Evolutionary conservation across 1,140 invertebrate genomes (phyloP).

Genomic region (Agrilus planipennis): DNA sequence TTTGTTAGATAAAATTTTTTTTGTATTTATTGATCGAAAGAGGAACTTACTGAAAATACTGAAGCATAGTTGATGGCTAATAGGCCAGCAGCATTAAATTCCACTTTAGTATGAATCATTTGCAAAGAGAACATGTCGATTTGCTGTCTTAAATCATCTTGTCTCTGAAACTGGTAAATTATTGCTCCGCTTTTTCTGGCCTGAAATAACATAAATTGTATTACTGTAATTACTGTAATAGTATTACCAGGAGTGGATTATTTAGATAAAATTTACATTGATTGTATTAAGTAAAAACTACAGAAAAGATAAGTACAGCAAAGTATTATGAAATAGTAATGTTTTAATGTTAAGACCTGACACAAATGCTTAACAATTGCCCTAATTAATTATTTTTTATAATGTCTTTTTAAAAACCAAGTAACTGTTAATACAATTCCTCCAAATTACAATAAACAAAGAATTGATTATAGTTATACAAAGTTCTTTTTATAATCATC

Average conservation of each 20-base stretch:
- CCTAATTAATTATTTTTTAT: no score
- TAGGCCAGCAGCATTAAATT: conserved; percentile 20
- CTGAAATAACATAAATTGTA: conserved; percentile 6
- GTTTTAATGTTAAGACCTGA: no score
- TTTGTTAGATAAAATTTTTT: neutral
- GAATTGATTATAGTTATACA: no score
- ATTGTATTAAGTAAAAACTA: neutral
- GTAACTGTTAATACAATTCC: no score
- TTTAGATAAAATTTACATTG: neutral
- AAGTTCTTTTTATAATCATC: no score
- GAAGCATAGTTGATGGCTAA: conserved; percentile 19
- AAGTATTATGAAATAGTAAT: no score
- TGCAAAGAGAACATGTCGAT: conserved; percentile 24
- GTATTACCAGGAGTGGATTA: neutral
- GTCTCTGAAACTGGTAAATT: conserved; percentile 17
- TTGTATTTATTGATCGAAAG: neutral
- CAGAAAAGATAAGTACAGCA: no score
- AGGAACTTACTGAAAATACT: conserved; percentile 15
- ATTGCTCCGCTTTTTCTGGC: conserved; percentile 16
- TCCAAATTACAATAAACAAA: no score
- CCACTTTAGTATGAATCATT: conserved; percentile 17
- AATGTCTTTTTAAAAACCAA: no score
- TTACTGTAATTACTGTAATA: neutral
- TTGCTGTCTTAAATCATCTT: conserved; percentile 16
- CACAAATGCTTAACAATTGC: no score